These are phyloP conservation scores for Gambusia affinis DNA, from an alignment of 2,113 vertebrate species.

Conservation along the genomic window DNA sequence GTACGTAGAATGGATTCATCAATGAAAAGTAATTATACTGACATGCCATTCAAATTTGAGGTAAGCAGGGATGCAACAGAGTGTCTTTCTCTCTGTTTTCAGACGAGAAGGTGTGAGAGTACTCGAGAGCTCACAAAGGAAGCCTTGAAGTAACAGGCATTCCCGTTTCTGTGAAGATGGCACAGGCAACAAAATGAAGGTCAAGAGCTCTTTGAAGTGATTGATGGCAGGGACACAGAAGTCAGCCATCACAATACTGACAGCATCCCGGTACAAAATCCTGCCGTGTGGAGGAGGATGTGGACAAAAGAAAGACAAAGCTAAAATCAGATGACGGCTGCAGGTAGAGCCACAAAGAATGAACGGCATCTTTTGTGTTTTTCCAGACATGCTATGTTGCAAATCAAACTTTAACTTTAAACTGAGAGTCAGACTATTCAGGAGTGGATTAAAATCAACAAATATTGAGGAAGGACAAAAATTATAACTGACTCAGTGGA, in stretches of 20 bases:
- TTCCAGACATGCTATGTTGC: neutral
- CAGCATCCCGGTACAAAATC: neutral
- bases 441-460: neutral
- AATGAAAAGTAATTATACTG: slow-evolving; percentile 1
- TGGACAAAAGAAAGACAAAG: neutral
- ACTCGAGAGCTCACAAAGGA: slow-evolving; percentile 12
- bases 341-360: neutral
- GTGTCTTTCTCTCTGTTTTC: neutral
- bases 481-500: neutral
- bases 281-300: neutral
- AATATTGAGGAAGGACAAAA: neutral
- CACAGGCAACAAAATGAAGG: neutral
- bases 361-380: neutral
- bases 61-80: neutral
- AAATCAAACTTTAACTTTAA: neutral
- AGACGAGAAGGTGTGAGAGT: slow-evolving; percentile 13
- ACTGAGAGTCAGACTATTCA: neutral
- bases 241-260: neutral
- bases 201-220: slow-evolving; percentile 34
- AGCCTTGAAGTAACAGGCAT: slow-evolving; percentile 9
- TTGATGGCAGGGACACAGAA: slow-evolving; percentile 8
- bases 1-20: neutral
- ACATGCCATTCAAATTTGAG: neutral
- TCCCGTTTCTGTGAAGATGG: neutral
- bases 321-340: neutral